Conservation (phyloP, 1,140 invertebrate species). For the Drosophila mayri region DNA sequence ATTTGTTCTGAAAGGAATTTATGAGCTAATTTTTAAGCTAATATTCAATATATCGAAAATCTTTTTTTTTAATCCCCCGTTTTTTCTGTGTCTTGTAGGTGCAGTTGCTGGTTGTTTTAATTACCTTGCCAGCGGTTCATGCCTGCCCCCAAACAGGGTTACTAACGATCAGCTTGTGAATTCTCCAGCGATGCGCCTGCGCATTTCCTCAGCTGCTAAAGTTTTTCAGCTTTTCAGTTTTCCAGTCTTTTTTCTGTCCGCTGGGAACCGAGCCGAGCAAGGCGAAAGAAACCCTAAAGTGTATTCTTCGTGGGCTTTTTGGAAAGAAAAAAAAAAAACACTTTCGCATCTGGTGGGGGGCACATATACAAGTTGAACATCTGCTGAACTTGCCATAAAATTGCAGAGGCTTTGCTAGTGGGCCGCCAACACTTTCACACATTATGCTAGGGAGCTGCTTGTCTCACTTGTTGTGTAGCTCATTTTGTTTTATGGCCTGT, state of each 20-base stretch:
- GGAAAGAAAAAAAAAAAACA: background rate
- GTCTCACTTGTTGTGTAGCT: slow-evolving; percentile 40
- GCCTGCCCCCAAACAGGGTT: slow-evolving; percentile 43
- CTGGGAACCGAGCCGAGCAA: slow-evolving; percentile 22
- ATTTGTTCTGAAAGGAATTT: background rate
- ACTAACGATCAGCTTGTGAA: slow-evolving; percentile 58
- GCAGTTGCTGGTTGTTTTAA: slow-evolving; percentile 55
- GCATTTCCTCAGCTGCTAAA: slow-evolving; percentile 42
- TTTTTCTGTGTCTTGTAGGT: slow-evolving; percentile 10
- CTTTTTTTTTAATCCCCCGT: background rate
- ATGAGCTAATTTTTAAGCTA: too few relatives aligned
- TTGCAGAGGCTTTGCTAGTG: slow-evolving; percentile 21
- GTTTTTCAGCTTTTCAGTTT: slow-evolving; percentile 19
- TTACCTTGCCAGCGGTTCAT: slow-evolving; percentile 39
- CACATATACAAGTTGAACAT: slow-evolving; percentile 35
- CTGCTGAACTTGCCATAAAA: slow-evolving; percentile 61
- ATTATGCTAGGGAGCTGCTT: slow-evolving; percentile 39
- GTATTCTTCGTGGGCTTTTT: slow-evolving; percentile 52
- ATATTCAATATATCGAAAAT: background rate
- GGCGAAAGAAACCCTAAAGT: slow-evolving; percentile 42
- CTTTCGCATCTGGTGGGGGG: slow-evolving; percentile 5
- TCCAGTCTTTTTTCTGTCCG: slow-evolving; percentile 8
- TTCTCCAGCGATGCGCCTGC: slow-evolving; percentile 42
- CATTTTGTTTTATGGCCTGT: slow-evolving; percentile 60
- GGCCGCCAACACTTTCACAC: slow-evolving; percentile 61